A percentile compares a stretch with the other conserved stretches of the same genome.
These are phyloP conservation scores for Cranoglanis bouderius DNA, from an alignment of 2,113 vertebrate genomes.

Conservation along the genomic window DNA sequence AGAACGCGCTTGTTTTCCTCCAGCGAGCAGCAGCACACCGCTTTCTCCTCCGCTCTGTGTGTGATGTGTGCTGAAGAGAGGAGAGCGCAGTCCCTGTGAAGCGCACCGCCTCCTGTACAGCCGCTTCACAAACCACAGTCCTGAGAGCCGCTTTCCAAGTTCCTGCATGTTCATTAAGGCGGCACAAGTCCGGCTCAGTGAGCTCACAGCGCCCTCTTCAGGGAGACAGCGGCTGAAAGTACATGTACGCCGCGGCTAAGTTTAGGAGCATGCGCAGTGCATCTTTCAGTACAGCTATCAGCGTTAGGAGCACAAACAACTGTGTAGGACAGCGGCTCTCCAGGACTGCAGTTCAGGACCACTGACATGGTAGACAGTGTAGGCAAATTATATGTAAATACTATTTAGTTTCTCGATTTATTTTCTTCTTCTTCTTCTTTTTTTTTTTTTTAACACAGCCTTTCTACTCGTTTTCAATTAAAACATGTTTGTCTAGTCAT, in stretches of 20 bases:
- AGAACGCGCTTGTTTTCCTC: not conserved
- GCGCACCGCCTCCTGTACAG: conserved; percentile 36
- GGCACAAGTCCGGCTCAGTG: too few species aligned
- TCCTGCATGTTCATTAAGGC: conserved; percentile 6
- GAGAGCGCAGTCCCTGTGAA: not conserved
- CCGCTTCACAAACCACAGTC: not conserved
- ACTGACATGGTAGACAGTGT: not conserved
- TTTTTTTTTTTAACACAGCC: not conserved
- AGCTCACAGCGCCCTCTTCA: not conserved
- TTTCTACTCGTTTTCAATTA: not conserved
- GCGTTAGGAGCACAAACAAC: too few species aligned
- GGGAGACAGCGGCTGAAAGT: not conserved
- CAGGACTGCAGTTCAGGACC: not conserved
- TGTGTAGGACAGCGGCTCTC: not conserved
- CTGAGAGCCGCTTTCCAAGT: conserved; percentile 6
- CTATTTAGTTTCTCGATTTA: not conserved
- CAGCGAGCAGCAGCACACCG: not conserved
- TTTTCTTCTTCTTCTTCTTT: too few species aligned
- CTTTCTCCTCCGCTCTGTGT: not conserved
- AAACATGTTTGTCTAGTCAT: not conserved
- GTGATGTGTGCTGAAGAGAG: conserved; percentile 23
- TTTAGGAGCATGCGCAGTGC: conserved; percentile 11
- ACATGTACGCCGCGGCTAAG: not conserved
- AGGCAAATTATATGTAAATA: not conserved
- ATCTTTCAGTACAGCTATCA: too few species aligned